Percentiles rank a stretch among this genome's conserved stretches.
Evolutionary conservation across 2,113 vertebrate genomes (phyloP).

Genomic region (Ascaphus truei): DNA sequence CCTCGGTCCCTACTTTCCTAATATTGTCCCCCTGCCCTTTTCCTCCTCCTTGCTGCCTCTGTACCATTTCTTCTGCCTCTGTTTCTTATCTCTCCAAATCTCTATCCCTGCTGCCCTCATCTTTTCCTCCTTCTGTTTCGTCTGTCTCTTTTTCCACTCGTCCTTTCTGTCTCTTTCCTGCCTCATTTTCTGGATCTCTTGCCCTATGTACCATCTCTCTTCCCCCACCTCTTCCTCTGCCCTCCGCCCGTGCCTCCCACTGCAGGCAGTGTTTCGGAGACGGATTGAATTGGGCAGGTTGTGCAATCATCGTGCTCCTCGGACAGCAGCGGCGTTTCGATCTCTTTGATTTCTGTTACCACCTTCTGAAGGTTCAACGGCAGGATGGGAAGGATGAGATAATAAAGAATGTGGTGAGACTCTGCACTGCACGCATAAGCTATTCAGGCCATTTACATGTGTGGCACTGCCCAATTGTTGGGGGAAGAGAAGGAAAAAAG

Average conservation of each 20-base stretch:
- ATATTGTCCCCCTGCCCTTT: too few relatives aligned
- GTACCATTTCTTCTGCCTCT: too few relatives aligned
- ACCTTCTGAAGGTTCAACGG: constrained; percentile 94
- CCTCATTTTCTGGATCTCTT: too few relatives aligned
- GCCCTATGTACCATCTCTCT: too few relatives aligned
- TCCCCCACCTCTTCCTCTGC: too few relatives aligned
- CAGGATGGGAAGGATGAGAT: constrained; percentile 98
- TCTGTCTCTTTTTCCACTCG: background rate
- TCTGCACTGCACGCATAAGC: background rate
- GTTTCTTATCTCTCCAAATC: too few relatives aligned
- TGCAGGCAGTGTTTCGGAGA: constrained; percentile 95
- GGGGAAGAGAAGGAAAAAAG: too few relatives aligned
- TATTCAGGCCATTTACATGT: too few relatives aligned
- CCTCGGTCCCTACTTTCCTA: too few relatives aligned
- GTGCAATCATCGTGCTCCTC: constrained; percentile 91
- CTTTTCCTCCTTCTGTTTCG: background rate
- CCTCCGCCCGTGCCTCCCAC: background rate
- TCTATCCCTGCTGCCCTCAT: too few relatives aligned
- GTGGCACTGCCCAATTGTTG: too few relatives aligned
- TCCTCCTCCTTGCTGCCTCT: too few relatives aligned
- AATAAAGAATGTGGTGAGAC: constrained; percentile 96
- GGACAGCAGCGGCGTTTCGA: constrained; percentile 96
- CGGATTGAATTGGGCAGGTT: constrained; percentile 96
- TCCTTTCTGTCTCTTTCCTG: background rate
- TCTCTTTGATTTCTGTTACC: constrained; percentile 98